Base-by-base conservation (phyloP, 2,797 vertebrate genomes). In the Saxicola maurus region DNA sequence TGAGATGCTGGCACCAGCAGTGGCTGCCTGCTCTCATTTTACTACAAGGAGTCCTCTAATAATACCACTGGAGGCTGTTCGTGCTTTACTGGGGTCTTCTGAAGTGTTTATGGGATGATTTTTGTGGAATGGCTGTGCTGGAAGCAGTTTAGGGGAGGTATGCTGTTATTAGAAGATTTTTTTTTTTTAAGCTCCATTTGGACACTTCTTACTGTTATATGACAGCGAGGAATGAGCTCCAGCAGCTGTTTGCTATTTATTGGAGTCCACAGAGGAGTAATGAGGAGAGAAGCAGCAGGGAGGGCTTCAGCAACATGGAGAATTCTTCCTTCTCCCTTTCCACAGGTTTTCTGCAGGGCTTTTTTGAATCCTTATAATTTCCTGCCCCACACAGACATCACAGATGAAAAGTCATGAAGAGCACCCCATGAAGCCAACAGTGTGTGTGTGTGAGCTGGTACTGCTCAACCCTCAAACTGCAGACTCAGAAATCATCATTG, bases 51-150 rank as follows among this genome's bases (percentile, higher is more conserved):
- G 89, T 76, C 75, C 93, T 90, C 92, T 91, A 93, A 95, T 82
- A 96, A 94, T 86, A 38, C 43, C 90, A 72, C 89, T 85, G 87
- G 96, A 95, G 92, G 93, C 93, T 0, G 1, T 71, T 82, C 73
- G 67, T 7, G 42, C 94, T 97, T 96, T 93, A 91, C 84, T 94
- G 94, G 93, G 94, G 93, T 93, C 91, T 94, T 95, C 94, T 80
- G 53, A 96, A 96, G 96, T 97, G 95, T 97, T 97, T 96, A 97
- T 96, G 94, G 96, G 96, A 96, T 96, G 96, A 94, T 96, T 97
- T 97, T 91, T 94, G 94, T 57, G 82, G 91, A 96, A 95, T 64
- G 57, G 92, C 96, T 96, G 89, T 8, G 76, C 94, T 96, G 95
- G 95, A 97, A 96, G 93, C 83, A 74, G 92, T 96, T 94, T 75